Evolutionary conservation across 2,888 invertebrate genomes (phyloP), one percentile per base, ranked within the genome.

Genomic region (Anticlea derivata): DNA sequence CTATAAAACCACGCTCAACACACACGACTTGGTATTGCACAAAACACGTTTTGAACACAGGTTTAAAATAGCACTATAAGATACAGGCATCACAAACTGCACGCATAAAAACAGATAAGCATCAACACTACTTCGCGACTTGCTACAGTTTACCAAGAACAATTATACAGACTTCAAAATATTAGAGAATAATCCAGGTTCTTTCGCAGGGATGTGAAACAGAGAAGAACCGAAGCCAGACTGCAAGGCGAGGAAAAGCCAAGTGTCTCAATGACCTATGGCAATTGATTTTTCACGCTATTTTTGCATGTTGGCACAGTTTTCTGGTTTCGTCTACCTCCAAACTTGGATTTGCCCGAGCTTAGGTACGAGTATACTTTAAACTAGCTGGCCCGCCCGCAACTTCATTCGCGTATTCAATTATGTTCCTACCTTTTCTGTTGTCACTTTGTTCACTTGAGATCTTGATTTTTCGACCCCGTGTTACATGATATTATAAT

Each of bases 221-320:
- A 68, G 61, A 53, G 73, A 66, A 76, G 68, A 71, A 65, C 68
- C 78, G 70, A 71, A 68, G 66, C 68, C 68, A 77, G 77, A 86
- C 86, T 84, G 82, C 78, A 77, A 68, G 66, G 62, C 62, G 70
- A 71, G 74, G 68, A 66, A 68, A 72, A 70, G 71, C 71, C 66
- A 71, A 69, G 70, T 73, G 71, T 68, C 73, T 71, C 70, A 72
- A 63, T 77, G 65, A 64, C 48, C 56, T 52, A 55, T 60, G 71
- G 71, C 77, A 80, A 89, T 89, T 86, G 86, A 88, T 88, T 88
- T 86, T 83, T 68, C 73, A 67, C 61, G 78, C 80, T 88, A 88
- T 87, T 88, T 86, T 84, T 81, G 82, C 70, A 80, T 79, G 75
- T 78, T 79, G 82, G 77, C 83, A 81, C 80, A 74, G 75, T 71